These are phyloP conservation scores for Chroicocephalus ridibundus DNA, from an alignment of 2,113 vertebrate genomes.

Conservation along the genomic window DNA sequence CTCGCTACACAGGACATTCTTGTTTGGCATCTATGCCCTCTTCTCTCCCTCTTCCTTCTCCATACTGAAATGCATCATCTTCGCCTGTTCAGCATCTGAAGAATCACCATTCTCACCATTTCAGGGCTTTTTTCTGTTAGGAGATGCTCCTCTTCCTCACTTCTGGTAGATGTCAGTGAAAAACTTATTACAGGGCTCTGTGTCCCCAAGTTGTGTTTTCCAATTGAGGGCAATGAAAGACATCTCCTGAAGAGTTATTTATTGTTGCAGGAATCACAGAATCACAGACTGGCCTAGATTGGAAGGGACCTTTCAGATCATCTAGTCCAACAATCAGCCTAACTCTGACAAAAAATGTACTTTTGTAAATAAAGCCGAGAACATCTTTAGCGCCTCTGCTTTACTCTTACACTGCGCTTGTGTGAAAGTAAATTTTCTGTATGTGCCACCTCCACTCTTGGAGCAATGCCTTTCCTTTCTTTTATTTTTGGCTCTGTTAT, in stretches of 20 bases:
- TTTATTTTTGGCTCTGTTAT: background rate
- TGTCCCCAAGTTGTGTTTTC: background rate
- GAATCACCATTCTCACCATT: background rate
- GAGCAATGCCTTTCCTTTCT: background rate
- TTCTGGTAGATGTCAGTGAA: background rate
- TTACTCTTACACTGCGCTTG: background rate
- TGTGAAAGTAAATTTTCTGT: background rate
- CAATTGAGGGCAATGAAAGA: background rate
- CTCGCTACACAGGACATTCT: background rate
- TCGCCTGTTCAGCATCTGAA: background rate
- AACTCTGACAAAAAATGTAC: no score
- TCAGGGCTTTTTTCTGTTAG: background rate
- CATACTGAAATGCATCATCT: background rate
- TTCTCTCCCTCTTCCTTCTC: background rate
- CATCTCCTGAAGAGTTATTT: background rate
- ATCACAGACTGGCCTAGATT: no score
- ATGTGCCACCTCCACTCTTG: background rate
- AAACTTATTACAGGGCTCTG: background rate
- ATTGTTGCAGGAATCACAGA: background rate
- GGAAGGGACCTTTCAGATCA: no score
- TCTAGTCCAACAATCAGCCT: no score
- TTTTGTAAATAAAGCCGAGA: background rate
- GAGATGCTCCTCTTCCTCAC: background rate
- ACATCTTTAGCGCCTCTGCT: background rate
- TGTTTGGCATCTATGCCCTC: background rate